Evolutionary conservation across 2,888 invertebrate species (phyloP).

Genomic region (Lasioglossum vierecki): DNA sequence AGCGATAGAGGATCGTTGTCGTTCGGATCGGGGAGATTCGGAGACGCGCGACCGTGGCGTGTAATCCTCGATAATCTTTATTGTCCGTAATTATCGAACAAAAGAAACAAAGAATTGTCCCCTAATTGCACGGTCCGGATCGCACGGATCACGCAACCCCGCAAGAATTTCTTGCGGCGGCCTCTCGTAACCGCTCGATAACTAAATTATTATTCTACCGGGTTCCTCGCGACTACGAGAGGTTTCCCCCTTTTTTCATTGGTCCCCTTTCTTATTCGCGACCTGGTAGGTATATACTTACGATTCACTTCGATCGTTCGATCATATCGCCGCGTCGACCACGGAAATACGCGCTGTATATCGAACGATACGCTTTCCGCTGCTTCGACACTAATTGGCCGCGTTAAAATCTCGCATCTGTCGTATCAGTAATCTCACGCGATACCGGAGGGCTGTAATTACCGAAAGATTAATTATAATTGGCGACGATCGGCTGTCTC

Average conservation of each 20-base stretch:
- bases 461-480: slow-evolving; percentile 63
- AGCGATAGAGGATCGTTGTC: background rate
- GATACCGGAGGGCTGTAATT: slow-evolving; percentile 48
- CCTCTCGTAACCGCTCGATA: slow-evolving; percentile 9
- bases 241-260: background rate
- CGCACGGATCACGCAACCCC: slow-evolving; percentile 1
- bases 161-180: background rate
- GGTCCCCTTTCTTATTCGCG: background rate
- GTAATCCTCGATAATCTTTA: background rate
- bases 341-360: background rate
- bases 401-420: slow-evolving; percentile 57
- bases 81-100: slow-evolving; percentile 11
- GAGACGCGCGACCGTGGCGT: background rate
- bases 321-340: slow-evolving; percentile 26
- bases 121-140: background rate
- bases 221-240: slow-evolving; percentile 15
- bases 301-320: slow-evolving; percentile 9
- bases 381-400: slow-evolving; percentile 50
- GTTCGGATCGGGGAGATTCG: background rate
- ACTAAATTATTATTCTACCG: slow-evolving; percentile 5
- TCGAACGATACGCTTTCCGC: slow-evolving; percentile 59
- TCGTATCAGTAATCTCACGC: slow-evolving; percentile 56
- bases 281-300: background rate
- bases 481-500: slow-evolving; percentile 41
- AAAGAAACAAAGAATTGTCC: slow-evolving; percentile 4